Percentiles rank a stretch among this genome's conserved stretches.
These are phyloP conservation scores for Meleagris gallopavo DNA, from an alignment of 2,113 vertebrate species.

Conservation along the genomic window DNA sequence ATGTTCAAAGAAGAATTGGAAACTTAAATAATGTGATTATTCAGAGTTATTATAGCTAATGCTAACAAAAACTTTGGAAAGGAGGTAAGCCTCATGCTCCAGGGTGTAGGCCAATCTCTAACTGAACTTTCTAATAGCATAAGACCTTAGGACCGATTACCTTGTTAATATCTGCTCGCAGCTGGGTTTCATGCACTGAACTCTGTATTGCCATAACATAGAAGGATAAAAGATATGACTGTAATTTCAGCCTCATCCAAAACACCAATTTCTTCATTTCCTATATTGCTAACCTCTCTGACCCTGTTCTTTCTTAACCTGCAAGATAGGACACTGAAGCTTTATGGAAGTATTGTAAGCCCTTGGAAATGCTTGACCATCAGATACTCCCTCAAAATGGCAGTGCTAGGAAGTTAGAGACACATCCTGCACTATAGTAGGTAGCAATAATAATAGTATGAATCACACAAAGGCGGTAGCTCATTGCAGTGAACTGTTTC, in stretches of 20 bases:
- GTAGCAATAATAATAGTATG: background rate
- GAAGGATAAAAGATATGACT: background rate
- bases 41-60: constrained; percentile 41
- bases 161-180: background rate
- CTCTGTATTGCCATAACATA: background rate
- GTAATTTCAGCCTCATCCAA: background rate
- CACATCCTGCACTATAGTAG: rapidly evolving
- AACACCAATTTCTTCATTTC: rapidly evolving
- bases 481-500: background rate
- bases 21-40: constrained; percentile 36
- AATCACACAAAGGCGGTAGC: background rate
- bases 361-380: background rate
- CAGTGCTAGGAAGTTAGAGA: background rate
- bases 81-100: constrained; percentile 26
- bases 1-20: constrained; percentile 31
- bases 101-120: background rate
- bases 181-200: background rate
- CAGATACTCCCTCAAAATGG: background rate
- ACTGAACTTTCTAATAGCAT: background rate
- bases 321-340: background rate
- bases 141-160: background rate
- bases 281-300: background rate
- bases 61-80: constrained; percentile 43
- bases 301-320: background rate
- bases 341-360: background rate